Evolutionary conservation across 2,797 vertebrate genomes (phyloP).

Genomic region (Onychomys leucogaster): DNA sequence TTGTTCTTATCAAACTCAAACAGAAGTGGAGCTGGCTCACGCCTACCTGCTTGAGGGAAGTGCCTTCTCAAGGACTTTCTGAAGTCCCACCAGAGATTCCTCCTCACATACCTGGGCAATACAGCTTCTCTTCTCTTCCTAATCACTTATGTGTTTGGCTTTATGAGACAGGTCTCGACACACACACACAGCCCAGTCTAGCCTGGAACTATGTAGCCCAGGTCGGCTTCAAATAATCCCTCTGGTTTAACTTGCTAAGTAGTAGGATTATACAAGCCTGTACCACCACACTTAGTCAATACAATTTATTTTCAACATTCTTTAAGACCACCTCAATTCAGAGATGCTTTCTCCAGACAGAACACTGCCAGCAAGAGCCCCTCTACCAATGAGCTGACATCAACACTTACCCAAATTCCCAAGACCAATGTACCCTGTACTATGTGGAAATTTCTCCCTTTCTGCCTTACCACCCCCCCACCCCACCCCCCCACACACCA

Average conservation of each 20-base stretch:
- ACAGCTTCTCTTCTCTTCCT: not conserved
- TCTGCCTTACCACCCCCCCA: not conserved
- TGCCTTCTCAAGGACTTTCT: not conserved
- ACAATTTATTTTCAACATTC: not conserved
- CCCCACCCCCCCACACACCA: not conserved
- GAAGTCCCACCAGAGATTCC: not conserved
- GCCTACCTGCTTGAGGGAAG: not conserved
- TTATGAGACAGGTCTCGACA: not conserved
- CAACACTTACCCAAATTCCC: not conserved
- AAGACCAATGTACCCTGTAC: not conserved
- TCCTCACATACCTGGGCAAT: not conserved
- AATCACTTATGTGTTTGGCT: not conserved
- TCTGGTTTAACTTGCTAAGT: not conserved
- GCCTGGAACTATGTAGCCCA: not conserved
- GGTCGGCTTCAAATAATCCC: not conserved
- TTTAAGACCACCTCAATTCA: not conserved
- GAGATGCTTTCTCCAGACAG: not conserved
- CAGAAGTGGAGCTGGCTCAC: not conserved
- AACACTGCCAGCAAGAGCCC: not conserved
- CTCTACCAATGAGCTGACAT: not conserved
- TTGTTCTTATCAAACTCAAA: not conserved
- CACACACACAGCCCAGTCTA: not conserved
- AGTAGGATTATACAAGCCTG: not conserved
- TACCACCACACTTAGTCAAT: not conserved
- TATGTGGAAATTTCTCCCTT: not conserved